A percentile compares a stretch with the other conserved stretches of the same genome.
Evolutionary conservation across 2,113 vertebrate genomes (phyloP).

Genomic region (Pycnonotus jocosus): DNA sequence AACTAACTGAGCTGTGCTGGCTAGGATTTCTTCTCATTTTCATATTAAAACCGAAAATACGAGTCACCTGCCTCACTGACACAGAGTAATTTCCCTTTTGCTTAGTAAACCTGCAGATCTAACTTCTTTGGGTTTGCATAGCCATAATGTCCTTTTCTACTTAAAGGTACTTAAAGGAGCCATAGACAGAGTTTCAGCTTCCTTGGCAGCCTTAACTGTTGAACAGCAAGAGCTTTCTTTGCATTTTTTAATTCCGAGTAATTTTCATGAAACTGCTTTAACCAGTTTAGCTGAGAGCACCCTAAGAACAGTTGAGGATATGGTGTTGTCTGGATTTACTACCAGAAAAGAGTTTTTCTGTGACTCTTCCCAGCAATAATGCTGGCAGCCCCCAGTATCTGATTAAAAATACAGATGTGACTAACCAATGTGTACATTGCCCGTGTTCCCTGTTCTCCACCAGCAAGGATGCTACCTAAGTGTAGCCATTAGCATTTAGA

Average conservation of each 20-base stretch:
- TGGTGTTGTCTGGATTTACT: neutral
- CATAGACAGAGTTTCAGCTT: neutral
- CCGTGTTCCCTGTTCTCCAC: rapidly evolving
- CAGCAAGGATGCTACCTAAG: neutral
- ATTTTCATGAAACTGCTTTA: neutral
- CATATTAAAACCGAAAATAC: neutral
- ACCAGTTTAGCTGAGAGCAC: neutral
- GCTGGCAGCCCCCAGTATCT: neutral
- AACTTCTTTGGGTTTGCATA: neutral
- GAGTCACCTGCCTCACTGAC: neutral
- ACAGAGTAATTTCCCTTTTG: neutral
- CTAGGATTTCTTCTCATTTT: neutral
- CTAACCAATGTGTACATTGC: neutral
- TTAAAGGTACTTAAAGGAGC: neutral
- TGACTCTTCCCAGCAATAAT: neutral
- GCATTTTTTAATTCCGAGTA: neutral
- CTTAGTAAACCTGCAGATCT: neutral
- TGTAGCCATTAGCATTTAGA: neutral
- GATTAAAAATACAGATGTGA: neutral
- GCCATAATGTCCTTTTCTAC: neutral
- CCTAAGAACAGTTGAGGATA: neutral
- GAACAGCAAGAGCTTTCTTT: neutral
- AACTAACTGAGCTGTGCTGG: neutral
- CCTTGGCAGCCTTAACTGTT: neutral
- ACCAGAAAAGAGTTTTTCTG: neutral